Percentiles rank a stretch among this genome's conserved stretches.
phyloP scores from a whole-genome alignment of 2,888 invertebrate genomes.

The Cryptocephalus moraei region DNA sequence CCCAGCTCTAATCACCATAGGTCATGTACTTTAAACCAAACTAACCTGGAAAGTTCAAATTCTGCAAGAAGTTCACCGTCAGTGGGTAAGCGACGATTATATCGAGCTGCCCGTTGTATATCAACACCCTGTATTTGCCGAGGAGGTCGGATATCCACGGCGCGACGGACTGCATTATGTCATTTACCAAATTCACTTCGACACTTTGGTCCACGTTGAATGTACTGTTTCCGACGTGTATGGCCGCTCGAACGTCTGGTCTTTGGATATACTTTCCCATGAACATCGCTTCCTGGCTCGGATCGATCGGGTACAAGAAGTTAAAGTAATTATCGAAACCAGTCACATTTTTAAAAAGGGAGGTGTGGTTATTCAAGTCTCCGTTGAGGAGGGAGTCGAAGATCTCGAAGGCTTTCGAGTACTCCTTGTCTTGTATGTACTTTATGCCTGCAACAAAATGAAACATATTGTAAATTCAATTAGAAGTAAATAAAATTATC shows the following conservation, averaged over 20 bases:
- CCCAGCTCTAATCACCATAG: no score
- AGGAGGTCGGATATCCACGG: slow-evolving; percentile 44
- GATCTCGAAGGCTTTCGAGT: slow-evolving; percentile 57
- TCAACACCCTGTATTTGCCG: slow-evolving; percentile 55
- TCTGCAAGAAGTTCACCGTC: slow-evolving; percentile 67
- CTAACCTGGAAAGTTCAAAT: slow-evolving; percentile 54
- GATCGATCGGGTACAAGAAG: slow-evolving; percentile 50
- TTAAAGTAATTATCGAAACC: slow-evolving; percentile 69
- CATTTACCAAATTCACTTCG: slow-evolving; percentile 13
- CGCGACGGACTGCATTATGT: slow-evolving; percentile 18
- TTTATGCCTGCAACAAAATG: slow-evolving; percentile 22
- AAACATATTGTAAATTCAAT: no score
- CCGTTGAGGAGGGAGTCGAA: slow-evolving; percentile 65
- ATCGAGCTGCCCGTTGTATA: slow-evolving; percentile 87
- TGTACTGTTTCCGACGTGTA: slow-evolving; percentile 72
- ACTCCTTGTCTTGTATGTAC: slow-evolving; percentile 54
- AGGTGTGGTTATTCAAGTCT: slow-evolving; percentile 45
- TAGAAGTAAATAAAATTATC: background rate
- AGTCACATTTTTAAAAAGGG: slow-evolving; percentile 60
- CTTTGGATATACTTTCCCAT: slow-evolving; percentile 38
- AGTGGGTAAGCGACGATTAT: slow-evolving; percentile 83
- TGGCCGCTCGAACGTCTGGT: slow-evolving; percentile 51
- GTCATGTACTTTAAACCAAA: no score
- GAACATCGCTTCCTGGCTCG: slow-evolving; percentile 22
- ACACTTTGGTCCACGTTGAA: slow-evolving; percentile 8